A percentile compares a stretch with the other conserved stretches of the same genome.
These are phyloP conservation scores for Drosophila santomea DNA, from an alignment of 1,140 invertebrate genomes.

Conservation along the genomic window DNA sequence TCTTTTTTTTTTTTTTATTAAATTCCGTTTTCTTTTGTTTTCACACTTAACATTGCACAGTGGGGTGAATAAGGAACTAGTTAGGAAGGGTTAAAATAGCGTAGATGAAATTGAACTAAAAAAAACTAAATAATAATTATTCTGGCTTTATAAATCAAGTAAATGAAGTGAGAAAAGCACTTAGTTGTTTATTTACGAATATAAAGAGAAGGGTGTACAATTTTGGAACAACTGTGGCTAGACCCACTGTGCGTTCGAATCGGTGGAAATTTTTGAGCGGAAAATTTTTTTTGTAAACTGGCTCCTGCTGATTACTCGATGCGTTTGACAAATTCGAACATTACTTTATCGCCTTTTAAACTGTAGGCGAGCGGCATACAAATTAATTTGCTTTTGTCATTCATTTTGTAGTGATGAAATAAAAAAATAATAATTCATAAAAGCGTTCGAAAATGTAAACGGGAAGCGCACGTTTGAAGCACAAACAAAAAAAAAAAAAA, in stretches of 20 bases:
- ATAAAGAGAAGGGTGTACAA: background rate
- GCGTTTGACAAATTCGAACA: slow-evolving; percentile 37
- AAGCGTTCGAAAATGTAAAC: slow-evolving; percentile 47
- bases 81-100: background rate
- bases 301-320: slow-evolving; percentile 44
- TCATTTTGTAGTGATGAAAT: slow-evolving; percentile 24
- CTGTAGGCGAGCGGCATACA: slow-evolving; percentile 9
- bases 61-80: background rate
- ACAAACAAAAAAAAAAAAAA: slow-evolving; percentile 26
- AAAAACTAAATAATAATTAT: too few relatives aligned
- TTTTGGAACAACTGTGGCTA: background rate
- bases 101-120: too few relatives aligned
- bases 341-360: slow-evolving; percentile 9
- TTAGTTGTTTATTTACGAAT: background rate
- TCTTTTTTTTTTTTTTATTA: slow-evolving; percentile 24
- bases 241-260: slow-evolving; percentile 24
- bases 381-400: background rate
- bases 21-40: slow-evolving; percentile 55
- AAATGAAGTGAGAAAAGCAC: background rate
- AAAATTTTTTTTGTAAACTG: slow-evolving; percentile 69
- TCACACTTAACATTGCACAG: slow-evolving; percentile 55
- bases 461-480: slow-evolving; percentile 22
- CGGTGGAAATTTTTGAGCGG: slow-evolving; percentile 65
- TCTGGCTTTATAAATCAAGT: too few relatives aligned
- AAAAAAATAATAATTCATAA: slow-evolving; percentile 25